Evolutionary conservation across 1,140 invertebrate genomes (phyloP).

Genomic region (Pseudoatta argentina): DNA sequence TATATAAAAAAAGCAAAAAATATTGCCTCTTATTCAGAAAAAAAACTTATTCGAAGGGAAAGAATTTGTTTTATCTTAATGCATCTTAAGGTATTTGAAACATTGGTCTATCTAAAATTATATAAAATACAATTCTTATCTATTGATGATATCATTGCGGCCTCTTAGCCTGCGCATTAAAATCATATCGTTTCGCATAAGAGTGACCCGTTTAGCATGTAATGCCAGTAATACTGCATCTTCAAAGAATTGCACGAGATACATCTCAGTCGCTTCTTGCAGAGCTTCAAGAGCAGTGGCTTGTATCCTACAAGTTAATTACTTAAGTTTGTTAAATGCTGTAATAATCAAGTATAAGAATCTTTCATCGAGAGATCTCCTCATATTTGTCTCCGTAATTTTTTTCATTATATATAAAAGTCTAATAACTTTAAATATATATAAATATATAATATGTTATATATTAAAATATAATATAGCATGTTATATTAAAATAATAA

Average conservation of each 20-base stretch:
- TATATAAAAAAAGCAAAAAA: background rate
- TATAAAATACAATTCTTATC: slow-evolving; percentile 59
- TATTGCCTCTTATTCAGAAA: background rate
- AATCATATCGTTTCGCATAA: slow-evolving; percentile 90
- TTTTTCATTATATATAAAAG: slow-evolving; percentile 4
- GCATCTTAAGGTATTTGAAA: background rate
- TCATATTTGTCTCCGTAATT: background rate
- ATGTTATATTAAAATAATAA: background rate
- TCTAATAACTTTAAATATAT: background rate
- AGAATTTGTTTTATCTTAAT: background rate
- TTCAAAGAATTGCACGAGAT: slow-evolving; percentile 92
- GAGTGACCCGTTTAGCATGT: slow-evolving; percentile 92
- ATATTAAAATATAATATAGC: background rate
- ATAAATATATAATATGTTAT: background rate
- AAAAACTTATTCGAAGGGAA: background rate
- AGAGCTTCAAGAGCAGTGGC: slow-evolving; percentile 86
- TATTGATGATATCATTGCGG: slow-evolving; percentile 80
- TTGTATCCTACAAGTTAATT: slow-evolving; percentile 85
- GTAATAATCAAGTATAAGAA: background rate
- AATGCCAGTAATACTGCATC: slow-evolving; percentile 90
- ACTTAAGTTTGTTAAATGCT: background rate
- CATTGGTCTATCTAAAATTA: background rate
- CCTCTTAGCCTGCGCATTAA: slow-evolving; percentile 83
- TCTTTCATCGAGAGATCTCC: background rate
- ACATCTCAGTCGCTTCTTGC: slow-evolving; percentile 92